Evolutionary conservation across 2,888 invertebrate genomes (phyloP), one percentile per base, ranked within the genome.

Genomic region (Tetanocera ferruginea): DNA sequence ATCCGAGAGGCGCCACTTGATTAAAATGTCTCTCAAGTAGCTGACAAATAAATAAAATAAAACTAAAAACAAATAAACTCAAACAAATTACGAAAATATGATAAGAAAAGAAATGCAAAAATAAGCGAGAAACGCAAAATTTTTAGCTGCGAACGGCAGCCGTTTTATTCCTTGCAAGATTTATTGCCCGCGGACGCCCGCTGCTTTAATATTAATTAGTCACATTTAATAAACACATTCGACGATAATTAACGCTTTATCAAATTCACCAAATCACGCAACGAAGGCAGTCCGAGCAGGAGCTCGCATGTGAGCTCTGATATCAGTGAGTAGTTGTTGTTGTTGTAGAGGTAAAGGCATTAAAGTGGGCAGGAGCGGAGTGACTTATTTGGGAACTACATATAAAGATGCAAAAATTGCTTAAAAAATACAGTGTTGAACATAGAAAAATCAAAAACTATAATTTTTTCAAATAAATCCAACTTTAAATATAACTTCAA

Each of bases 181-280:
- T 74, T 74, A 74, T 74, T 64, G 74, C 64, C 34, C 74, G 74
- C 74, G 66, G 74, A 28, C 74, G 66, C 74, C 74, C 66, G 74
- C 74, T 74, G 74, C 64, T 74, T 66, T 66, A 66, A 74, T 74
- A 74, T 74, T 74, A 74, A 74, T 74, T 74, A 74, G 74, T 74
- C 74, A 74, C 74, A 74, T 74, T 74, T 74, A 74, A 74, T 74
- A 74, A 74, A 74, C 74, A 74, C 74, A 74, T 74, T 74, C 74
- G 66, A 51, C 74, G 74, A 74, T 74, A 74, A 74, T 74, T 74
- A 64, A 74, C 74, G 66, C 74, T 74, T 74, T 74, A 74, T 74
- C 74, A 74, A 74, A 51, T 52, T 66, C 74, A 49, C 51, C 52
- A 74, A 74, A 74, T 74, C 74, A 74, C 74, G 74, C 74, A 66